phyloP scores from a whole-genome alignment of 1,140 invertebrate genomes.

The Ptiloglossa arizonensis region DNA sequence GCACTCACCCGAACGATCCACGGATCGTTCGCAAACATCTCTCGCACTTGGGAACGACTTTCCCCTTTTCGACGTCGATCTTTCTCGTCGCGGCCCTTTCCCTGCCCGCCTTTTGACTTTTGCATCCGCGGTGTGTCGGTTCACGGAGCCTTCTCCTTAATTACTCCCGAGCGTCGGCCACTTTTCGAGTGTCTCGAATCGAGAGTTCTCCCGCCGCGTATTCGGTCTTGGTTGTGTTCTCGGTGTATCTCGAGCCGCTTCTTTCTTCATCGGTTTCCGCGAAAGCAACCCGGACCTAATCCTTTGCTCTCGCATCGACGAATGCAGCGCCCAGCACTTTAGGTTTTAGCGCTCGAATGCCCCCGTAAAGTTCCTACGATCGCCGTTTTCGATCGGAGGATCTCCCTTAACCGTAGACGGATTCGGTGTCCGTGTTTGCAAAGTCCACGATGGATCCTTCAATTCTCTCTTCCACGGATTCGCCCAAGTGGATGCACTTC shows the following conservation, averaged over 20 bases:
- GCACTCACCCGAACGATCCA: too few species aligned
- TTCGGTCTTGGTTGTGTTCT: background rate
- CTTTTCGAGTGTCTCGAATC: background rate
- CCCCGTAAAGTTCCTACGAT: constrained; percentile 9
- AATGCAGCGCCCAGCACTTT: background rate
- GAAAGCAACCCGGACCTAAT: background rate
- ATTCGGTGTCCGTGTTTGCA: background rate
- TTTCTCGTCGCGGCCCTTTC: background rate
- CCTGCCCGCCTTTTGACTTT: background rate
- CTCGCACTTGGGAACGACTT: too few species aligned
- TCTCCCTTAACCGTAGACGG: background rate
- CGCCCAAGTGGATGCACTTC: background rate
- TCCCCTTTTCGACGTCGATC: background rate
- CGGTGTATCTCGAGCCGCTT: background rate
- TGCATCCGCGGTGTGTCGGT: background rate
- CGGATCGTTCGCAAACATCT: too few species aligned
- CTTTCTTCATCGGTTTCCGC: background rate
- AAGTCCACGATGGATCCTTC: background rate
- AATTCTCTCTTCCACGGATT: background rate
- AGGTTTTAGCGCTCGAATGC: constrained; percentile 7
- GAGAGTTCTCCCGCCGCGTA: background rate
- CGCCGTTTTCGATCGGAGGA: background rate
- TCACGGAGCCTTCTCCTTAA: background rate
- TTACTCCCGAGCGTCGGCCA: background rate
- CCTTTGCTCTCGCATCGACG: background rate